These are phyloP conservation scores for Microcaecilia unicolor DNA, from an alignment of 2,797 vertebrate species.

Conservation along the genomic window DNA sequence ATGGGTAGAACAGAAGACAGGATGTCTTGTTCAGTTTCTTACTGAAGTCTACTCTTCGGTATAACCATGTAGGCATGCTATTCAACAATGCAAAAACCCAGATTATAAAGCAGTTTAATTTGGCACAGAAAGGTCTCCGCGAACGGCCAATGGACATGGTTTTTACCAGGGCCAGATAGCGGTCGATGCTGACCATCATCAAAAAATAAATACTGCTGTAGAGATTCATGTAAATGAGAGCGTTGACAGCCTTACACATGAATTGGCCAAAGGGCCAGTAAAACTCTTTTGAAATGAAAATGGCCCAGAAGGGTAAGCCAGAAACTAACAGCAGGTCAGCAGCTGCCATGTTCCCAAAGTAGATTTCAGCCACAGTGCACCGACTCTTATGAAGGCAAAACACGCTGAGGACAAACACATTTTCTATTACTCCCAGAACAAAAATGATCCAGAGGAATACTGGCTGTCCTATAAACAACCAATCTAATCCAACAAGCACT, in stretches of 20 bases:
- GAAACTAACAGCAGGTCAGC: conserved; percentile 72
- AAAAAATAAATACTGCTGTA: conserved; percentile 77
- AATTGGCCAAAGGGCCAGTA: conserved; percentile 71
- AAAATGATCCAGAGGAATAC: conserved; percentile 73
- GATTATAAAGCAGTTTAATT: conserved; percentile 57
- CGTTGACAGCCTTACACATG: conserved; percentile 65
- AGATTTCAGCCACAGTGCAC: conserved; percentile 77
- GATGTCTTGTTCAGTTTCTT: conserved; percentile 34
- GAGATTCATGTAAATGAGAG: conserved; percentile 63
- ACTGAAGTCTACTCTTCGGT: conserved; percentile 50
- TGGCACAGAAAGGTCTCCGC: conserved; percentile 57
- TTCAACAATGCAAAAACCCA: conserved; percentile 67
- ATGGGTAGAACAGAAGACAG: conserved; percentile 56
- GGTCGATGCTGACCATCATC: conserved; percentile 78
- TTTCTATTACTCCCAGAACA: conserved; percentile 61
- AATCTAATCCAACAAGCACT: conserved; percentile 26
- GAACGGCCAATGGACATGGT: conserved; percentile 67
- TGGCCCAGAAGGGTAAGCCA: conserved; percentile 78
- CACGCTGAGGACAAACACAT: conserved; percentile 67
- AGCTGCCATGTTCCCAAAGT: conserved; percentile 71
- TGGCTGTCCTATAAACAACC: conserved; percentile 62
- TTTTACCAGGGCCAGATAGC: conserved; percentile 81
- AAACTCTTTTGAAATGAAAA: conserved; percentile 58
- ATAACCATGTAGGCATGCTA: conserved; percentile 61
- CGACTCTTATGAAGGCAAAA: conserved; percentile 63